Percentiles rank a stretch among this genome's conserved stretches.
Evolutionary conservation across 2,888 invertebrate species (phyloP).

Genomic region (Dendrolimus houi): DNA sequence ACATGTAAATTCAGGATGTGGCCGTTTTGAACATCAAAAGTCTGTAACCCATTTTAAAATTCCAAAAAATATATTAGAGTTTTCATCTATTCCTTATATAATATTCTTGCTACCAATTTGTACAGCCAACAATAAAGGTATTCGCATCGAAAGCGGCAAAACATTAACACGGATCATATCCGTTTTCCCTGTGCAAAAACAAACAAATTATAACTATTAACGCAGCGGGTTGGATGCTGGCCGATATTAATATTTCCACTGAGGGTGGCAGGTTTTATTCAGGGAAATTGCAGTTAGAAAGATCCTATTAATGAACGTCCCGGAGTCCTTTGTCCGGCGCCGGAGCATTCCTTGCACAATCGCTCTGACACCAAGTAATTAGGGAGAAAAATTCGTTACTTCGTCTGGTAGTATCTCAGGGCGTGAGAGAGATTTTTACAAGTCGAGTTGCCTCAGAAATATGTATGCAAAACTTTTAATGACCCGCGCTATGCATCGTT

Average conservation of each 20-base stretch:
- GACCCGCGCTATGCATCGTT: not conserved
- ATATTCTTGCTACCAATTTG: too few relatives aligned
- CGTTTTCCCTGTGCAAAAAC: slow-evolving; percentile 26
- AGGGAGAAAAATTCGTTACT: slow-evolving; percentile 71
- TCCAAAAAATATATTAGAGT: too few relatives aligned
- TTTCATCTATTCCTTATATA: too few relatives aligned
- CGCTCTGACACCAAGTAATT: slow-evolving; percentile 73
- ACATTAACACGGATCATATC: slow-evolving; percentile 13
- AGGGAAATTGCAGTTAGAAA: slow-evolving; percentile 71
- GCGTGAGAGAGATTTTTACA: slow-evolving; percentile 32
- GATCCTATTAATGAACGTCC: slow-evolving; percentile 75
- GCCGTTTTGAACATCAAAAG: too few relatives aligned
- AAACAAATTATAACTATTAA: slow-evolving; percentile 63
- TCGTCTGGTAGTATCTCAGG: slow-evolving; percentile 51
- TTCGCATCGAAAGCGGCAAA: slow-evolving; percentile 1
- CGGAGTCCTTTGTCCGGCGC: slow-evolving; percentile 60
- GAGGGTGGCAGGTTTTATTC: slow-evolving; percentile 58
- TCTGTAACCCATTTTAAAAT: too few relatives aligned
- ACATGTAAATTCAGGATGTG: too few relatives aligned
- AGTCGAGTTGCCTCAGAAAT: slow-evolving; percentile 11
- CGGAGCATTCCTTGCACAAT: slow-evolving; percentile 68
- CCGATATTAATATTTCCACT: slow-evolving; percentile 69
- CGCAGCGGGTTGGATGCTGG: slow-evolving; percentile 48
- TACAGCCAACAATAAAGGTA: not conserved
- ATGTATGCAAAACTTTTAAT: not conserved